Conservation (phyloP, 1,140 invertebrate genomes). For the Megalopta genalis region DNA sequence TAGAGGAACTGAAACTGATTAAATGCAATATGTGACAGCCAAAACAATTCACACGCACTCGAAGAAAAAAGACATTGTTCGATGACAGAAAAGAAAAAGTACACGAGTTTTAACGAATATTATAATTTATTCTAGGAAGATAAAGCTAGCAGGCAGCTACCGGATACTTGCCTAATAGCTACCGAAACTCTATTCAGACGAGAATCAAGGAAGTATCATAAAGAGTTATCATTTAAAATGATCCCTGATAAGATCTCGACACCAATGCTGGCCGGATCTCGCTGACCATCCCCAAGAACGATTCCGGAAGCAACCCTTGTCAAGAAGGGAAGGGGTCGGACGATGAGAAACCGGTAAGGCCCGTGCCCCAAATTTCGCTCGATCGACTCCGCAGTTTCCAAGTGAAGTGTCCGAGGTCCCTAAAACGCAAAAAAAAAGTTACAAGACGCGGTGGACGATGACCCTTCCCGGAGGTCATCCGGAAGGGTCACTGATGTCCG, state of each 20-base stretch:
- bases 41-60: no score
- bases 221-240: constrained; percentile 2
- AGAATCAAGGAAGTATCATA: background rate
- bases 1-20: no score
- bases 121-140: no score
- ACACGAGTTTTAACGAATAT: no score
- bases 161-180: background rate
- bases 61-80: no score
- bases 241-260: constrained; percentile 2
- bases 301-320: constrained; percentile 12
- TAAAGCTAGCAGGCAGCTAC: no score
- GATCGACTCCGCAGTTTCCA: constrained; percentile 62
- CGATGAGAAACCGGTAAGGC: constrained; percentile 69
- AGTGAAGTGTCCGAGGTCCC: constrained; percentile 55
- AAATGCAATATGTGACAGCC: no score
- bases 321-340: background rate
- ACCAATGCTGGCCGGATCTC: background rate
- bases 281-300: constrained; percentile 26
- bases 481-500: constrained; percentile 76
- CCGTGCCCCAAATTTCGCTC: constrained; percentile 68
- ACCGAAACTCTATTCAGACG: background rate
- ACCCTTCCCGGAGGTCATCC: constrained; percentile 64
- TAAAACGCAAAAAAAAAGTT: constrained; percentile 40
- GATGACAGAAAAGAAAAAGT: no score
- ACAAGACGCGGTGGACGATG: constrained; percentile 59